A percentile compares a stretch with the other conserved stretches of the same genome.
Evolutionary conservation across 2,888 invertebrate species (phyloP).

Genomic region (Orgyia antiqua): DNA sequence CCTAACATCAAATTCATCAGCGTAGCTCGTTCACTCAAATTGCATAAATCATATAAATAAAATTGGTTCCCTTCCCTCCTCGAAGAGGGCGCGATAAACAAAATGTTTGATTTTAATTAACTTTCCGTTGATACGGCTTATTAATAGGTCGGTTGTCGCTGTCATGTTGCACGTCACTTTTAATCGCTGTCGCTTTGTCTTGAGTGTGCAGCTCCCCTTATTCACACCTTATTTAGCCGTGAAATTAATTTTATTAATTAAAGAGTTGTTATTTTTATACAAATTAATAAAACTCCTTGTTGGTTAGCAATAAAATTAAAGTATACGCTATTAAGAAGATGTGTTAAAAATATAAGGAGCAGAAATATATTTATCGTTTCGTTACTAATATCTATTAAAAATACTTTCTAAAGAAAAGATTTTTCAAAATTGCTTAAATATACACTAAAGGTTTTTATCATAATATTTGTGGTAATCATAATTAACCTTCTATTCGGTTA

Average conservation of each 20-base stretch:
- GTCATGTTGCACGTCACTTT: conserved; percentile 55
- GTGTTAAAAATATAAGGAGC: too few relatives aligned
- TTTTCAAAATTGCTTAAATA: too few relatives aligned
- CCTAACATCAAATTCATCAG: conserved; percentile 30
- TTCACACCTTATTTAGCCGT: conserved; percentile 22
- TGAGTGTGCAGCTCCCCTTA: conserved; percentile 32
- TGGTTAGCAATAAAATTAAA: too few relatives aligned
- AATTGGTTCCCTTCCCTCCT: conserved; percentile 26
- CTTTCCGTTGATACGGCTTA: conserved; percentile 42
- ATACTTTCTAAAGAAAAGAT: too few relatives aligned
- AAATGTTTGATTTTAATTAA: conserved; percentile 72
- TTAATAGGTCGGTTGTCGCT: conserved; percentile 51
- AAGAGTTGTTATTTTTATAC: background rate
- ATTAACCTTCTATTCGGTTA: too few relatives aligned
- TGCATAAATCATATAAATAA: conserved; percentile 41
- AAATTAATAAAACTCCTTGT: too few relatives aligned
- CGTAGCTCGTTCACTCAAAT: conserved; percentile 30
- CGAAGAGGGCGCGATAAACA: conserved; percentile 22
- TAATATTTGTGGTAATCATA: too few relatives aligned
- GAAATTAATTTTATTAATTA: conserved; percentile 26
- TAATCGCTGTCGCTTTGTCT: conserved; percentile 60
- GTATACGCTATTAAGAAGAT: too few relatives aligned
- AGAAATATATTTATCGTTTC: too few relatives aligned
- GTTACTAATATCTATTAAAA: too few relatives aligned
- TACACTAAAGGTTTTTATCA: too few relatives aligned